Evolutionary conservation across 1,140 invertebrate genomes (phyloP), one percentile per base, ranked within the genome.

Genomic region (Oncopodura yosiiana): DNA sequence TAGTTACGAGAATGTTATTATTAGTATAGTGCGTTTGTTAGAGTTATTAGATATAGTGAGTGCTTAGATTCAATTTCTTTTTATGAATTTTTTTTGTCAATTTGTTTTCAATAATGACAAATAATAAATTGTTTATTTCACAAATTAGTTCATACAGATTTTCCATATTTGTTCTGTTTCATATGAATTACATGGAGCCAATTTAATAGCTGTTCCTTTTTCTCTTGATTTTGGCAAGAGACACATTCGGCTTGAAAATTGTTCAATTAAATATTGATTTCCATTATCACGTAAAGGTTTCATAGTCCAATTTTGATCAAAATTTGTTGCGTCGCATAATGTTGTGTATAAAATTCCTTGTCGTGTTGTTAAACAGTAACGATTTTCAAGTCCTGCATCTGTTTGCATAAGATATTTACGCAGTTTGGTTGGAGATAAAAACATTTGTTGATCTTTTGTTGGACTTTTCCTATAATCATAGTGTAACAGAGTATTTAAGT

Each of bases 101-200:
- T n/a, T n/a, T n/a, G n/a, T n/a, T n/a, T n/a, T n/a, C n/a, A n/a
- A n/a, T n/a, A n/a, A n/a, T n/a, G n/a, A n/a, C n/a, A n/a, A n/a
- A n/a, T n/a, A n/a, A n/a, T n/a, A n/a, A n/a, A n/a, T n/a, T n/a
- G n/a, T n/a, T n/a, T n/a, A n/a, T n/a, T n/a, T n/a, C n/a, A n/a
- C n/a, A n/a, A n/a, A n/a, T n/a, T n/a, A n/a, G n/a, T n/a, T n/a
- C n/a, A n/a, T 52, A 18, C 52, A 62, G 23, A 59, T 18, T 36
- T 62, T 62, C 61, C 61, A 62, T 12, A 62, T 53, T 38, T 62
- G 61, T 32, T 62, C 61, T 12, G 61, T 62, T 49, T 56, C n/a
- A 21, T 53, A 53, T 1, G 61, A 21, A 50, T 62, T 62, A 27
- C 61, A 62, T 8, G 56, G 37, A n/a, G 37, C 19, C 1, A 62